Percentiles rank a stretch among this genome's conserved stretches.
These are phyloP conservation scores for Noctua janthe DNA, from an alignment of 2,888 invertebrate species.

Conservation along the genomic window DNA sequence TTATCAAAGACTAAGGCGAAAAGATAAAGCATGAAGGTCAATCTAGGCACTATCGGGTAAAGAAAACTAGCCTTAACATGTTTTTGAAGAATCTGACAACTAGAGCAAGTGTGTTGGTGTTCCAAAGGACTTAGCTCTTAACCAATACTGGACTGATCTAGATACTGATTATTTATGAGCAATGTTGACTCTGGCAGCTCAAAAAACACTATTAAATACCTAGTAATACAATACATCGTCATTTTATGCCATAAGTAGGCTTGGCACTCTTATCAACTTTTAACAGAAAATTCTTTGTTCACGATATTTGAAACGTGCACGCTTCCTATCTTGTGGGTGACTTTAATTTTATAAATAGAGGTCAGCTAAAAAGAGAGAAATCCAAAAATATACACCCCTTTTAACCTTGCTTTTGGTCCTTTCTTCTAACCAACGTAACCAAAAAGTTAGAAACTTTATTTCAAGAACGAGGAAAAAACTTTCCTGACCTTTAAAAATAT, in stretches of 20 bases:
- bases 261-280: slow-evolving; percentile 26
- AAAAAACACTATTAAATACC: neutral
- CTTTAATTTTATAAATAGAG: neutral
- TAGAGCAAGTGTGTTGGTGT: neutral
- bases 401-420: slow-evolving; percentile 6
- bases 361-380: neutral
- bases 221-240: neutral
- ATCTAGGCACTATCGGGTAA: neutral
- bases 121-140: neutral
- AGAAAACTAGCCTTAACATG: neutral
- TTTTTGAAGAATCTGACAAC: neutral
- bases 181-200: neutral
- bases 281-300: neutral
- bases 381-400: neutral
- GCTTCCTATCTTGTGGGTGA: neutral
- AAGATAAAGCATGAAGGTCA: slow-evolving; percentile 26
- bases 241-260: slow-evolving; percentile 18
- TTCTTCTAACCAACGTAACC: neutral
- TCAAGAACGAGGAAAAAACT: slow-evolving; percentile 33
- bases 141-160: neutral
- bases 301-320: slow-evolving; percentile 23
- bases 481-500: slow-evolving; percentile 22
- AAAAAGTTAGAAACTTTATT: slow-evolving; percentile 26
- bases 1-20: slow-evolving; percentile 25
- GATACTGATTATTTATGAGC: neutral